Conservation (phyloP, 2,888 invertebrate genomes). For the Aspidiotus rigidus region DNA sequence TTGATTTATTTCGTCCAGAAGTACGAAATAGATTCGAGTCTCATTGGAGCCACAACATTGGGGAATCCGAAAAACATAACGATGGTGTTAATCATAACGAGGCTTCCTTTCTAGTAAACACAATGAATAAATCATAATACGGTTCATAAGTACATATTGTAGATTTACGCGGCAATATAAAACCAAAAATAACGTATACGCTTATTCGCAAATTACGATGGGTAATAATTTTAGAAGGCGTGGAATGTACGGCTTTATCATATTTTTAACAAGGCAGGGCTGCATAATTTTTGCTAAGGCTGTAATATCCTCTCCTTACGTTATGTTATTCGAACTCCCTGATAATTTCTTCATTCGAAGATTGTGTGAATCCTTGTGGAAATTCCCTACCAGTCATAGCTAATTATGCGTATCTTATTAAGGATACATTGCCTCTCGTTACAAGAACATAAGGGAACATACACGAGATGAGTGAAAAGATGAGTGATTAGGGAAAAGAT, state of each 20-base stretch:
- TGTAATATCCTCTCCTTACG: background rate
- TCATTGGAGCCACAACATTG: too few relatives aligned
- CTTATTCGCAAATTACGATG: too few relatives aligned
- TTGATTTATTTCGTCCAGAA: too few relatives aligned
- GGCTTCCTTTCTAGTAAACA: background rate
- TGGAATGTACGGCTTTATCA: too few relatives aligned
- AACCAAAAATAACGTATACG: constrained; percentile 8
- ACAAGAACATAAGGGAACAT: background rate
- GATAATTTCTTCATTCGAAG: too few relatives aligned
- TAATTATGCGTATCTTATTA: constrained; percentile 18
- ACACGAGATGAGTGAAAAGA: background rate
- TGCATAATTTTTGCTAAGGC: background rate
- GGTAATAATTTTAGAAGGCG: too few relatives aligned
- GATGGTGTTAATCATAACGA: background rate
- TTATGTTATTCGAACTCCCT: constrained; percentile 12
- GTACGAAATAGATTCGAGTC: too few relatives aligned
- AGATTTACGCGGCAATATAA: background rate
- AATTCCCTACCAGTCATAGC: constrained; percentile 33
- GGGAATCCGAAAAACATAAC: too few relatives aligned
- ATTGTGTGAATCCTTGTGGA: constrained; percentile 33
- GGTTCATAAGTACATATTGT: too few relatives aligned
- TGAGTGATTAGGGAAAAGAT: background rate
- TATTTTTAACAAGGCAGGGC: background rate
- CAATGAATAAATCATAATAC: background rate
- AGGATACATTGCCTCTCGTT: background rate